These are phyloP conservation scores for Crocallis elinguaria DNA, from an alignment of 2,888 invertebrate species.

Conservation along the genomic window DNA sequence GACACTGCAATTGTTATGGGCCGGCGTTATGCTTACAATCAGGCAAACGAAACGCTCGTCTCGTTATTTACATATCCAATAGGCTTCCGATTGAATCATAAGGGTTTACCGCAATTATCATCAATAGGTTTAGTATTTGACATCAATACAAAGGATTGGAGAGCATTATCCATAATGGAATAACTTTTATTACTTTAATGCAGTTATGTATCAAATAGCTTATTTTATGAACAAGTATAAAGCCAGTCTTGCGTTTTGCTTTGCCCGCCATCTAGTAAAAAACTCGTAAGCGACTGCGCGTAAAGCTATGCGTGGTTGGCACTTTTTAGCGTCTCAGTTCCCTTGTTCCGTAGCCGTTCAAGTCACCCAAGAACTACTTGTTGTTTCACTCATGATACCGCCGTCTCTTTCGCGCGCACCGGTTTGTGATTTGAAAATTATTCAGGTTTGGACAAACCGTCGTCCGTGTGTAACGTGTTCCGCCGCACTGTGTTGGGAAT, in stretches of 20 bases:
- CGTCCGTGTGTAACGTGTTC: constrained; percentile 62
- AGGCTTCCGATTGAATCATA: no score
- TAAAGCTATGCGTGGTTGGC: constrained; percentile 44
- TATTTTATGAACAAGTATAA: constrained; percentile 16
- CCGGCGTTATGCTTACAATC: no score
- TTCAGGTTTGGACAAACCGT: constrained; percentile 75
- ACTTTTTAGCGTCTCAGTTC: constrained; percentile 44
- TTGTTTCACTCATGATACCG: constrained; percentile 33
- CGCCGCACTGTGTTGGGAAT: constrained; percentile 48
- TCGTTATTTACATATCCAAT: no score
- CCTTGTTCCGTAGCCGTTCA: not conserved
- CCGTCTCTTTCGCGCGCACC: constrained; percentile 57
- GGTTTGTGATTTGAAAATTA: constrained; percentile 58
- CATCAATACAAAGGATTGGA: no score
- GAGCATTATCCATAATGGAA: no score
- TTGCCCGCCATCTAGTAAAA: constrained; percentile 59
- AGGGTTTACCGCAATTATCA: no score
- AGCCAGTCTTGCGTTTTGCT: constrained; percentile 3
- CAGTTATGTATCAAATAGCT: not conserved
- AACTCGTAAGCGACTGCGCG: constrained; percentile 48
- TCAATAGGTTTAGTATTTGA: no score
- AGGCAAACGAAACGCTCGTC: no score
- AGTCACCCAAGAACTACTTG: constrained; percentile 23
- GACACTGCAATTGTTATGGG: no score
- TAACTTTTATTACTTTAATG: no score